Conservation (phyloP, 2,797 vertebrate genomes). For the Rhinatrema bivittatum region DNA sequence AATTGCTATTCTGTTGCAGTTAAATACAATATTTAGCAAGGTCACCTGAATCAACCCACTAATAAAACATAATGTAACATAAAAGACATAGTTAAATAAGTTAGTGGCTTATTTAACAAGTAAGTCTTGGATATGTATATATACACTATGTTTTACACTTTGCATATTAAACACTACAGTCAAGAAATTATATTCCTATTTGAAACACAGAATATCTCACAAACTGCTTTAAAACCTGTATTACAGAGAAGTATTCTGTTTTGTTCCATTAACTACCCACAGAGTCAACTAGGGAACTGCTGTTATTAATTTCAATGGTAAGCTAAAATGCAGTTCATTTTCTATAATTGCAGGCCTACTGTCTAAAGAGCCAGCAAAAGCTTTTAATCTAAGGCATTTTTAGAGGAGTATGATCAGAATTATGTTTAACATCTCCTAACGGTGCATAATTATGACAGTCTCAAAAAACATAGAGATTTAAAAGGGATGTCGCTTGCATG, state of each 20-base stretch:
- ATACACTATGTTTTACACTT: slow-evolving; percentile 15
- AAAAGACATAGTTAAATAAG: too few species aligned
- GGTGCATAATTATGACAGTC: slow-evolving; percentile 46
- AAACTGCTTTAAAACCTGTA: slow-evolving; percentile 59
- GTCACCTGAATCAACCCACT: too few species aligned
- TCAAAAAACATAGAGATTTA: slow-evolving; percentile 32
- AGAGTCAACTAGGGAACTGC: slow-evolving; percentile 58
- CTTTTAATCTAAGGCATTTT: slow-evolving; percentile 67
- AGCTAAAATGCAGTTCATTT: slow-evolving; percentile 69
- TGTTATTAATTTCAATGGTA: slow-evolving; percentile 63
- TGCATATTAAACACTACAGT: slow-evolving; percentile 26
- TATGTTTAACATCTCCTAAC: slow-evolving; percentile 52
- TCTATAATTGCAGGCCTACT: slow-evolving; percentile 60
- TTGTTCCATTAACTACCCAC: slow-evolving; percentile 65
- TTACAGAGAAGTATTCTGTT: slow-evolving; percentile 55
- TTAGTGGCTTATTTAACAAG: slow-evolving; percentile 17
- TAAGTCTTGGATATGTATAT: slow-evolving; percentile 15
- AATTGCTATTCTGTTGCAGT: too few species aligned
- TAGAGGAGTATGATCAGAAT: slow-evolving; percentile 55
- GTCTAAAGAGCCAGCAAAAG: slow-evolving; percentile 63
- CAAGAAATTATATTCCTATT: slow-evolving; percentile 61
- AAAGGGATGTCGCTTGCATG: slow-evolving; percentile 23
- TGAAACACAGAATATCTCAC: slow-evolving; percentile 57
- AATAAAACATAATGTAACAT: too few species aligned
- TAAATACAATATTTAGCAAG: too few species aligned